Evolutionary conservation across 2,888 invertebrate genomes (phyloP).

Genomic region (Coenonympha arcania): DNA sequence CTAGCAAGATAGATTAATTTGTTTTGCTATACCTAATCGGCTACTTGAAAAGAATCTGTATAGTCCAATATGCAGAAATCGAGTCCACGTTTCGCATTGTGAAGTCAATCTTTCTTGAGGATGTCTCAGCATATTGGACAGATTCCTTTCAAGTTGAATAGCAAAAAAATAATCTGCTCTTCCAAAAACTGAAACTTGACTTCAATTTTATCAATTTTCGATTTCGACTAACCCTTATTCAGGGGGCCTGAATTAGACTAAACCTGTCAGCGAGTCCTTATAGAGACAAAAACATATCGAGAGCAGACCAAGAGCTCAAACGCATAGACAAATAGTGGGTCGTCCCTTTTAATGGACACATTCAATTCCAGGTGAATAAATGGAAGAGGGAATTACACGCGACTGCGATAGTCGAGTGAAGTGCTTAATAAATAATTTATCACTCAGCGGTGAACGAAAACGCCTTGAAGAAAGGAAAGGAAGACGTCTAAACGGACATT

Average conservation of each 20-base stretch:
- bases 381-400: conserved; percentile 13
- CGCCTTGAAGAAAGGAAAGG: conserved; percentile 8
- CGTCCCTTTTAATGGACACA: conserved; percentile 18
- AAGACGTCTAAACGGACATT: conserved; percentile 10
- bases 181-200: no score
- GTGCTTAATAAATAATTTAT: conserved; percentile 24
- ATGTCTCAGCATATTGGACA: no score
- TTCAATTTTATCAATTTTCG: no score
- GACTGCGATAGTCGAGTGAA: conserved; percentile 5
- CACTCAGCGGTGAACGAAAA: conserved; percentile 11
- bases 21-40: no score
- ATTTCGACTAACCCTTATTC: no score
- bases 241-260: neutral
- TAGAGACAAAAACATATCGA: neutral
- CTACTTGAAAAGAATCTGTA: no score
- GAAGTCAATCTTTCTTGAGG: no score
- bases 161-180: no score
- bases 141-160: no score
- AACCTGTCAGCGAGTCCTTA: neutral
- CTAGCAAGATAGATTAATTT: no score
- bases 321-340: conserved; percentile 15
- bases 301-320: conserved; percentile 1
- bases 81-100: no score
- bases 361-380: conserved; percentile 18
- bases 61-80: no score